These are phyloP conservation scores for Drosophila neutralis DNA, from an alignment of 2,888 invertebrate species.

Conservation along the genomic window DNA sequence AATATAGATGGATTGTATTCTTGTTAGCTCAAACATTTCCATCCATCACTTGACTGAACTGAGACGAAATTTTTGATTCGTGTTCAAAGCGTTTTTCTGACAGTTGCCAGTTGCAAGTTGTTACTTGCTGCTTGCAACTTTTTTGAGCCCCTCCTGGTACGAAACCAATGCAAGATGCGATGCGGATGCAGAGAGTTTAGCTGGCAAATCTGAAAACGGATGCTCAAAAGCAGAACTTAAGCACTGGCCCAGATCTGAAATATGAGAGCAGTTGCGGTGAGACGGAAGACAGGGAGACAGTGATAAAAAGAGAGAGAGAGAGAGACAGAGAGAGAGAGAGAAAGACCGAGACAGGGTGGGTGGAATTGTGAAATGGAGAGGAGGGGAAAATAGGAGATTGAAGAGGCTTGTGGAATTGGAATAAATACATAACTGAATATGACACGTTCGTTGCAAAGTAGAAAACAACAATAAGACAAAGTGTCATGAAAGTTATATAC, in stretches of 20 bases:
- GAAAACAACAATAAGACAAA: conserved; percentile 76
- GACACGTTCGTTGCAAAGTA: conserved; percentile 77
- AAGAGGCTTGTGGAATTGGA: conserved; percentile 41
- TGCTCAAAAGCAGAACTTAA: conserved; percentile 64
- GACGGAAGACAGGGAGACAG: not conserved
- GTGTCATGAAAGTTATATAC: conserved; percentile 80
- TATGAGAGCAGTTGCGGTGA: conserved; percentile 27
- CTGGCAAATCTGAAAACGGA: conserved; percentile 68
- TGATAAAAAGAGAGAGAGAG: not conserved
- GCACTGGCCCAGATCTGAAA: conserved; percentile 43
- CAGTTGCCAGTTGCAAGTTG: conserved; percentile 49
- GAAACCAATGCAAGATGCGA: conserved; percentile 4
- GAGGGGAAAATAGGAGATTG: not conserved
- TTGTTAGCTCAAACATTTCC: conserved; percentile 17
- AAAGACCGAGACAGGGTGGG: not conserved
- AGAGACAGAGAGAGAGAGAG: too few relatives aligned
- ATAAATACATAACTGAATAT: conserved; percentile 74
- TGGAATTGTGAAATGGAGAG: not conserved
- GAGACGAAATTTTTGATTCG: conserved; percentile 47
- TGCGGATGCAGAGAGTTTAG: conserved; percentile 34
- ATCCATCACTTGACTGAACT: conserved; percentile 32
- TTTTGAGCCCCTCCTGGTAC: conserved; percentile 10
- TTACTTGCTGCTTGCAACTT: conserved; percentile 21
- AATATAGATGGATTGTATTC: not conserved
- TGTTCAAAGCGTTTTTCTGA: conserved; percentile 69